These are phyloP conservation scores for Podabrus alpinus DNA, from an alignment of 2,888 invertebrate genomes.

Conservation along the genomic window DNA sequence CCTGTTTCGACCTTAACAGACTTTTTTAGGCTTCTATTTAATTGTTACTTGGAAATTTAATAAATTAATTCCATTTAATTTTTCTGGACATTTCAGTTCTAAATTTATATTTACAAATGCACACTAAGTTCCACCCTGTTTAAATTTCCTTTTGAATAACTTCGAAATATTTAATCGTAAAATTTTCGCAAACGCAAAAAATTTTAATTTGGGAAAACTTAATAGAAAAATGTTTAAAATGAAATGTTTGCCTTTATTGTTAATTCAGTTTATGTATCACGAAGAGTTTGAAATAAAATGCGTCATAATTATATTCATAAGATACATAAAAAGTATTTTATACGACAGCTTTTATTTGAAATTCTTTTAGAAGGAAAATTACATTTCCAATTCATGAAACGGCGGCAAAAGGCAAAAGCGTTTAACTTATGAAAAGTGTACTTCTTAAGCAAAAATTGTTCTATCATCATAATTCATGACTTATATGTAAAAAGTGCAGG, in stretches of 20 bases:
- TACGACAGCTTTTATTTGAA: slow-evolving; percentile 46
- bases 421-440: slow-evolving; percentile 33
- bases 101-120: too few relatives aligned
- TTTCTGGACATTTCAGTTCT: too few relatives aligned
- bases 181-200: neutral
- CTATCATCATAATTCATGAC: slow-evolving; percentile 32
- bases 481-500: neutral
- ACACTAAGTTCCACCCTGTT: too few relatives aligned
- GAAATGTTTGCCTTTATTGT: slow-evolving; percentile 20
- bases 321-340: slow-evolving; percentile 47
- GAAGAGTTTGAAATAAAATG: slow-evolving; percentile 37
- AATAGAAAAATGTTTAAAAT: neutral
- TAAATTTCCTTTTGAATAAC: neutral
- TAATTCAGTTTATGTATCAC: slow-evolving; percentile 30
- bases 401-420: slow-evolving; percentile 35
- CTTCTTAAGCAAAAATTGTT: slow-evolving; percentile 36
- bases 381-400: slow-evolving; percentile 55
- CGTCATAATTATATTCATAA: slow-evolving; percentile 49
- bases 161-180: neutral
- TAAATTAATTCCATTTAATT: too few relatives aligned
- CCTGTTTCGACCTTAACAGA: too few relatives aligned
- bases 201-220: neutral
- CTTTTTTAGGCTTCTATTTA: too few relatives aligned
- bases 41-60: too few relatives aligned
- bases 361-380: slow-evolving; percentile 50